Percentiles rank a stretch among this genome's conserved stretches.
Conservation (phyloP, 2,888 invertebrate genomes). For the Himalopsyche anomala region DNA sequence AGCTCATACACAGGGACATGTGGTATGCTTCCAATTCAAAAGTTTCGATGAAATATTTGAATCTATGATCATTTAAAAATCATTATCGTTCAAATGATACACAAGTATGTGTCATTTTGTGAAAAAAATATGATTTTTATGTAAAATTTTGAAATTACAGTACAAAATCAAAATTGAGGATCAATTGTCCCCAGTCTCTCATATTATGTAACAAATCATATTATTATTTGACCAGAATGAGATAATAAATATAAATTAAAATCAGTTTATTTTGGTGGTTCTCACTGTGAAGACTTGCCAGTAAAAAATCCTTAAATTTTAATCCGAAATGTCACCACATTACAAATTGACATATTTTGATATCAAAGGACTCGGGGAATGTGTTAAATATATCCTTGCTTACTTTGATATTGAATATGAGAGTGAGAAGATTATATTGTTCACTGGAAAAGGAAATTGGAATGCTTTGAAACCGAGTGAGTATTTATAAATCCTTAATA, state of each 20-base stretch:
- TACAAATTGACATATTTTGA: conserved; percentile 63
- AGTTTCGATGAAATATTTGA: too few species aligned
- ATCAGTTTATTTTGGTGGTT: neutral
- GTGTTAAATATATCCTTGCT: conserved; percentile 61
- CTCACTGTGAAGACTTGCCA: neutral
- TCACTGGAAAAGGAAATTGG: conserved; percentile 51
- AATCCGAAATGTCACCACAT: conserved; percentile 50
- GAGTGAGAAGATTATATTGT: conserved; percentile 50
- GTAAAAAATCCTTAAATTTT: neutral
- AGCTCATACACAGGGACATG: too few species aligned
- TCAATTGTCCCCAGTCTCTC: too few species aligned
- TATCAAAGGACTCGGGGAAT: conserved; percentile 61
- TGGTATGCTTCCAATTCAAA: too few species aligned
- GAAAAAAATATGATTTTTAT: too few species aligned
- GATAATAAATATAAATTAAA: neutral
- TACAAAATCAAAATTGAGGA: too few species aligned
- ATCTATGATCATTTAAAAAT: too few species aligned
- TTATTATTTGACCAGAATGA: neutral
- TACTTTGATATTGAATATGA: conserved; percentile 59
- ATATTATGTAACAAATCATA: neutral
- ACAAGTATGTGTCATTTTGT: too few species aligned
- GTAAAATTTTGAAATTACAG: too few species aligned
- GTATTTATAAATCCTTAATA: neutral
- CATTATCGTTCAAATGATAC: too few species aligned
- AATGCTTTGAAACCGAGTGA: conserved; percentile 59